These are phyloP conservation scores for Cynopterus brachyotis DNA, from an alignment of 2,113 vertebrate species.

Conservation along the genomic window DNA sequence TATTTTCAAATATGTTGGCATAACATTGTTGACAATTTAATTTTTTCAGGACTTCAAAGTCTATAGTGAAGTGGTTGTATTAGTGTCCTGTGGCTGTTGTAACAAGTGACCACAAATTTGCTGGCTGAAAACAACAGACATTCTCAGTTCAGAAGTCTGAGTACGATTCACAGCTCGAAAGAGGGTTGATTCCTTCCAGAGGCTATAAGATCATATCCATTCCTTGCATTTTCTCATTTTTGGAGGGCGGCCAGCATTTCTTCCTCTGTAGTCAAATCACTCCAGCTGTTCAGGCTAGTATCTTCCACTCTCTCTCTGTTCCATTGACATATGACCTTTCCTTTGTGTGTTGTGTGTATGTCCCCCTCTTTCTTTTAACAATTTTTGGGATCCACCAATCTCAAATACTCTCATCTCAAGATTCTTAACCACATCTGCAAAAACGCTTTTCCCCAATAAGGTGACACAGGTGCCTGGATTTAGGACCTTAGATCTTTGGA, in stretches of 20 bases:
- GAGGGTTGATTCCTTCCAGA: no score
- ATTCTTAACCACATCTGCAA: not conserved
- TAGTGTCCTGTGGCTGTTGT: not conserved
- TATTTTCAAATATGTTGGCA: not conserved
- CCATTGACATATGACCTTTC: not conserved
- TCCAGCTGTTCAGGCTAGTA: not conserved
- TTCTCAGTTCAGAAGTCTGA: not conserved
- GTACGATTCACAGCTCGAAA: not conserved
- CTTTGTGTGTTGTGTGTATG: fast-evolving
- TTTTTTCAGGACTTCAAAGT: not conserved
- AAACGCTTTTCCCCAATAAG: not conserved
- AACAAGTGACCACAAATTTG: not conserved
- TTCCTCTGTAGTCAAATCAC: not conserved
- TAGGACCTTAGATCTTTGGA: not conserved
- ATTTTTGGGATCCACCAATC: not conserved
- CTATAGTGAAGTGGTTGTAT: not conserved
- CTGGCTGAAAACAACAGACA: not conserved
- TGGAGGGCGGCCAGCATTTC: no score
- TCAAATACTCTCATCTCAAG: not conserved
- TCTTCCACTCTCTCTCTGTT: not conserved
- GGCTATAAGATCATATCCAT: no score
- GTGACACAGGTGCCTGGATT: not conserved
- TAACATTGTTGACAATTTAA: not conserved
- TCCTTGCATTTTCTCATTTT: not conserved
- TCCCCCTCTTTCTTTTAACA: not conserved